Base-by-base conservation (phyloP, 2,888 invertebrate genomes). In the Nasonia oneida region DNA sequence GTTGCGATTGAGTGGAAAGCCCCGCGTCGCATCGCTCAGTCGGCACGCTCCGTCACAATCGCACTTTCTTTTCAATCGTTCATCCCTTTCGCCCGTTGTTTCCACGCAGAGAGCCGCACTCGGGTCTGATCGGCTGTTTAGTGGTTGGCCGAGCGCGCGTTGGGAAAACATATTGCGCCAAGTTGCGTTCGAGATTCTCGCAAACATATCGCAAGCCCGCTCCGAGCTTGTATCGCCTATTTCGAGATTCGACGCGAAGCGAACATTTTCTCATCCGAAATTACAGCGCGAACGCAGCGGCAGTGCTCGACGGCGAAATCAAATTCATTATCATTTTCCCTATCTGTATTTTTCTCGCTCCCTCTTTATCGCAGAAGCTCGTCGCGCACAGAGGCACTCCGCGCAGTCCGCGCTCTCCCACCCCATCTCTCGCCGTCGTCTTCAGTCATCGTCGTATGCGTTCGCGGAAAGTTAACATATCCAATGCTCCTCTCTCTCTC, bases 251-350 rank as follows among this genome's bases (percentile, higher is more conserved):
- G 29, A 29, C 1, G 29, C 29, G 29, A 29, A 29, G 29, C 29
- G 29, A 29, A 29, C 29, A 1, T 29, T 29, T 29, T 29, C 29
- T 29, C 29, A 29, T 29, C 29, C 29, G 29, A 29, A 29, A 29
- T 29, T 29, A 29, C 29, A 29, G 29, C 29, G 29, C 29, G 29
- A 23, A 23, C 23, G 23, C 23, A 23, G 23, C 23, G 23, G 23
- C 23, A 23, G 23, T 23, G 23, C 23, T 23, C 23, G 23, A 23
- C 23, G 18, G 53, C 53, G 73, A 74, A 81, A 73, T 80, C n/a
- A 57, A 81, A 85, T 87, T 86, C 84, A 85, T 78, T 81, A 82
- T 75, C 64, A 18, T n/a, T 74, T 50, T 61, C 47, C 33, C 64
- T 81, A 78, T 77, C 77, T n/a, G 12, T 77, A 61, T 83, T 73